Base-by-base conservation (phyloP, 92 coral and sea anemone species). In the Parazoanthus atlanticus region DNA sequence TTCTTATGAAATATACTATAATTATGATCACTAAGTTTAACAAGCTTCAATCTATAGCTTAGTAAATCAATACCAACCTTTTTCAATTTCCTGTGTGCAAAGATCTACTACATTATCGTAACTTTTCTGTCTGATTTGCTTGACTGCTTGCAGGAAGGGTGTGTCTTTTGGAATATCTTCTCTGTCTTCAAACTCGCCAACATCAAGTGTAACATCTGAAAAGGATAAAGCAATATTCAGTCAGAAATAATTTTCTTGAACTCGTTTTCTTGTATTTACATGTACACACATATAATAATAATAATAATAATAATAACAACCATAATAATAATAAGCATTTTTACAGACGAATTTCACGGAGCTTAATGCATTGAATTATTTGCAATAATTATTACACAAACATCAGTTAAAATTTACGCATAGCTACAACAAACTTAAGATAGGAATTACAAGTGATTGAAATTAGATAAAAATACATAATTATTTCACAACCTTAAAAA, bases 61-160 rank as follows among this genome's bases (percentile, higher is more conserved):
- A 61, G 6, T 26, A 49, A 86, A 36, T 25, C 7, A 28, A 15
- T 19, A 52, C 91, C 65, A 76, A 95, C 99, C 99, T 88, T 88
- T 93, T 64, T 93, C 95, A 64, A 97, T 95, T 89, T 97, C 96
- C 74, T 93, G 82, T 1, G 97, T 94, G 75, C 99, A 97, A 82
- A 92, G 93, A 54, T 89, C 92, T 26, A 95, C 90, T 76, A 97
- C 85, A 26, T 91, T 89, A 32, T 93, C 99, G 90, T 91, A 95
- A 76, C 89, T 92, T 83, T 93, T 93, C 75, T 91, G 88, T 88
- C 84, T 91, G 58, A 91, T 91, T 78, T 93, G 94, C 43, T 94
- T 91, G 38, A 97, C 90, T 41, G 99, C 99, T 82, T 90, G 90
- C 58, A 95, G 84, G 88, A 94, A 97, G 32, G 95, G 93, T 9